Evolutionary conservation across 2,113 vertebrate species (phyloP), one percentile per base, ranked within the genome.

Genomic region (Leucopsar rothschildi): DNA sequence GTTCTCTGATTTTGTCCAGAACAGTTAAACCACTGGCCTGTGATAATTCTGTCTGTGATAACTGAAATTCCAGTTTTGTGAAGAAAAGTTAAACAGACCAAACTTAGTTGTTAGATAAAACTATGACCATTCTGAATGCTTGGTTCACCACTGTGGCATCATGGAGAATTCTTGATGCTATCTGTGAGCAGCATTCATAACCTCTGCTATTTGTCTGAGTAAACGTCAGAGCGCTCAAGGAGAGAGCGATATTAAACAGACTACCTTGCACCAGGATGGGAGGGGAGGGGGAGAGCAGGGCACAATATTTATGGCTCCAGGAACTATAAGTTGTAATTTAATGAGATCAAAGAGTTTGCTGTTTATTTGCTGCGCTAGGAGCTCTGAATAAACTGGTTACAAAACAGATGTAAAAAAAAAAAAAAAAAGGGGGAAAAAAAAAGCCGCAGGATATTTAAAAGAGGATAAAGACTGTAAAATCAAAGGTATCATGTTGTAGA

Each of bases 171-270:
- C 98, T 97, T 90, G 98, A 98, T 98, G 90, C 95, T 98, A 98
- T 98, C 98, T 98, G 89, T 96, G 97, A 97, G 64, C 97, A 97
- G 95, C 97, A 97, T 98, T 98, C 97, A 98, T 97, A 98, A 98
- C 97, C 97, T 98, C 98, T 98, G 98, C 96, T 97, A 21, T 98
- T 98, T 98, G 98, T 98, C 98, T 98, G 97, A 97, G 97, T 95
- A 97, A 98, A 98, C 90, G 97, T 98, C 98, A 98, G 97, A 92
- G 96, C 7, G 40, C 97, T 98, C 96, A 96, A 98, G 98, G 98
- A 98, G 98, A 97, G 97, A 97, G 98, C 60, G 98, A 98, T 97
- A 98, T 97, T 98, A 98, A 98, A 96, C 98, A 98, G 98, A 98
- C 98, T 98, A 97, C 97, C 94, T 94, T 96, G 92, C 88, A 97